Conservation (phyloP, 2,113 vertebrate species). For the Machaerirhynchus nigripectus region DNA sequence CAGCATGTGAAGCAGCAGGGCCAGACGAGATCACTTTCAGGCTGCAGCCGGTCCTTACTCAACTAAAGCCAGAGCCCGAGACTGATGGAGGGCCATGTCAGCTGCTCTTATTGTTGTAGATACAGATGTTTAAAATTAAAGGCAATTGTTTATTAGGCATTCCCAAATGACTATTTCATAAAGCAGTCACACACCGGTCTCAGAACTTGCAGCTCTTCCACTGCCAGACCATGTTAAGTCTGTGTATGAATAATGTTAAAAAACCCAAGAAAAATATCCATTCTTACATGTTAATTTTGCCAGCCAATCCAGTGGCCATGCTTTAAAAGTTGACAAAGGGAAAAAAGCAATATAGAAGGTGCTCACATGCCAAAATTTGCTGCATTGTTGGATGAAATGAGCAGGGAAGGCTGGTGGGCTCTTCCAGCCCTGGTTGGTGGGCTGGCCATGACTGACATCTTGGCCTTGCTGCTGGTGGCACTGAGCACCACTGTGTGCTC, state of each 20-base stretch:
- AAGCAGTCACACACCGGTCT: neutral
- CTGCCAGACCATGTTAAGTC: neutral
- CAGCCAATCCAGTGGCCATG: rapidly evolving
- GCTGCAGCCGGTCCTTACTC: neutral
- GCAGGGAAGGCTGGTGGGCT: rapidly evolving
- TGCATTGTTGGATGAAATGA: neutral
- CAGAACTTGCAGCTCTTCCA: neutral
- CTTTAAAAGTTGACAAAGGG: neutral
- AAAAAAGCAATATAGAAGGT: neutral
- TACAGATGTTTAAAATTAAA: slow-evolving; percentile 18
- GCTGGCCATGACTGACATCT: neutral
- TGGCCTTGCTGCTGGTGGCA: neutral
- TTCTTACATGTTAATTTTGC: neutral
- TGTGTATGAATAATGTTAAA: neutral
- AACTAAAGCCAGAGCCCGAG: neutral
- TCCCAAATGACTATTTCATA: neutral
- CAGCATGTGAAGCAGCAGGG: neutral
- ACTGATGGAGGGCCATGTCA: neutral
- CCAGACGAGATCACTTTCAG: neutral
- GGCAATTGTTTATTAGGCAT: neutral
- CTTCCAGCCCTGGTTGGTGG: neutral
- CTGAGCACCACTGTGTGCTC: rapidly evolving
- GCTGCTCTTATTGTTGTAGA: neutral
- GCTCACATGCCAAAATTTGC: neutral
- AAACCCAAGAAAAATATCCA: neutral